These are phyloP conservation scores for Mesembrinibis cayennensis DNA, from an alignment of 2,113 vertebrate species.

Conservation along the genomic window DNA sequence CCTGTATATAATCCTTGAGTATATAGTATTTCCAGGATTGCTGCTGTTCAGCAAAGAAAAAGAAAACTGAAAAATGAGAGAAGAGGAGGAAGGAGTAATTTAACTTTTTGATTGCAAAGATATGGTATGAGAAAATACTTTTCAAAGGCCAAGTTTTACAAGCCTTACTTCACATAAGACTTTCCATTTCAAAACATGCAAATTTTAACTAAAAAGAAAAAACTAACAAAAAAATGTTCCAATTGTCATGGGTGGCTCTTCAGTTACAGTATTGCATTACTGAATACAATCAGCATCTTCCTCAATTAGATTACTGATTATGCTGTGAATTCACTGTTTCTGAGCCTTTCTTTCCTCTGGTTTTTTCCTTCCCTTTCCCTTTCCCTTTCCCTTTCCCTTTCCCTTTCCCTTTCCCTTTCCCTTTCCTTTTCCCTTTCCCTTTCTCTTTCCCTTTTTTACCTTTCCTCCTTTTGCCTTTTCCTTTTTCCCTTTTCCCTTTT, in stretches of 20 bases:
- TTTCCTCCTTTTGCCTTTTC: neutral
- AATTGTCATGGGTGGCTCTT: neutral
- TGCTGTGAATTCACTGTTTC: neutral
- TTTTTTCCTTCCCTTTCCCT: neutral
- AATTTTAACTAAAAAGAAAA: neutral
- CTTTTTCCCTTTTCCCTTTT: neutral
- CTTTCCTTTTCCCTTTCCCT: neutral
- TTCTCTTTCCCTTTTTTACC: neutral
- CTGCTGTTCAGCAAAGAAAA: neutral
- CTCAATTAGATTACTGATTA: neutral
- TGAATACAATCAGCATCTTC: neutral
- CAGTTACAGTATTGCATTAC: neutral
- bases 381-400: neutral
- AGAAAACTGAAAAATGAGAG: neutral
- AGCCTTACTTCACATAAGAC: neutral
- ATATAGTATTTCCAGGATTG: neutral
- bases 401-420: neutral
- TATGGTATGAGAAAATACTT: neutral
- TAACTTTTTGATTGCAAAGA: neutral
- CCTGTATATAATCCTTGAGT: neutral
- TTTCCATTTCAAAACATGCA: neutral
- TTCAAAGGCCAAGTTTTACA: neutral
- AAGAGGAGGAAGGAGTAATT: neutral
- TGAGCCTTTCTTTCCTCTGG: neutral
- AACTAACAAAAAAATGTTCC: neutral